Conservation (phyloP, 2,888 invertebrate species). For the Mythimna lalbum region DNA sequence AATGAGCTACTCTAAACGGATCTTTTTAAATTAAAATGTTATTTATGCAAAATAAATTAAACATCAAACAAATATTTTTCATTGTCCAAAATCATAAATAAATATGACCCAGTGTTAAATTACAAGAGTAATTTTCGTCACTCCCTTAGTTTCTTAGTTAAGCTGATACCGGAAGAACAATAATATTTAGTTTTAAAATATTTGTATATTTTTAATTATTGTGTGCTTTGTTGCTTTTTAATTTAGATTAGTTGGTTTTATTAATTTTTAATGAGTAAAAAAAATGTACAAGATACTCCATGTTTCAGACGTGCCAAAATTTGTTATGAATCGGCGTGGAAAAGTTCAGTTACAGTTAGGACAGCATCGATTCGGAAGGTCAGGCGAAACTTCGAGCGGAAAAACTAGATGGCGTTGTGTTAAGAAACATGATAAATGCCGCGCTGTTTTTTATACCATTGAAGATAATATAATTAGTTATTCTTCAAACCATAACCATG, state of each 20-base stretch:
- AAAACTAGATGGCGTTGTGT: conserved; percentile 47
- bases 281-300: not conserved
- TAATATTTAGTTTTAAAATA: not conserved
- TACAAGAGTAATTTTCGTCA: no score
- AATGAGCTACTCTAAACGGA: no score
- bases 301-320: conserved; percentile 34
- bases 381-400: not conserved
- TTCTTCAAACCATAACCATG: conserved; percentile 27
- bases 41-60: not conserved
- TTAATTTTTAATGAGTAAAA: not conserved
- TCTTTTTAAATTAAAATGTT: no score
- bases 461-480: conserved; percentile 31
- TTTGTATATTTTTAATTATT: not conserved
- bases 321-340: conserved; percentile 25
- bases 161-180: not conserved
- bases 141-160: no score
- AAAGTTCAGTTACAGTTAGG: conserved; percentile 32
- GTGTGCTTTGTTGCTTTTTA: no score
- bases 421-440: conserved; percentile 32
- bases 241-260: no score
- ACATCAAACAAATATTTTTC: not conserved
- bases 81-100: not conserved
- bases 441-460: conserved; percentile 28
- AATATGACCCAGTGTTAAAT: not conserved
- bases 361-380: conserved; percentile 34